phyloP scores from a whole-genome alignment of 1,140 invertebrate species.

The Cyclina sinensis region DNA sequence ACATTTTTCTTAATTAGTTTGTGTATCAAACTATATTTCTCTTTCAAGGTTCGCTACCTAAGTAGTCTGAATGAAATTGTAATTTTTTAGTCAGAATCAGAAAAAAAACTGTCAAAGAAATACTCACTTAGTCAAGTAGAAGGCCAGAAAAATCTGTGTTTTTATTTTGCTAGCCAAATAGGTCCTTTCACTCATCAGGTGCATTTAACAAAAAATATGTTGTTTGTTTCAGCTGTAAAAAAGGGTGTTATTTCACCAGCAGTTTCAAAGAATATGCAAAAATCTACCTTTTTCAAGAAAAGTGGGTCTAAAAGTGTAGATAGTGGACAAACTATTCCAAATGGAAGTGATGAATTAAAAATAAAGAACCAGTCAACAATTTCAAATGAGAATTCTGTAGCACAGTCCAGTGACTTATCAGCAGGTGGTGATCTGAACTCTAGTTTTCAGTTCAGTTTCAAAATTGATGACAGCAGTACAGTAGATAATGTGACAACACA shows the following conservation, averaged over 20 bases:
- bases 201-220: no score
- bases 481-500: neutral
- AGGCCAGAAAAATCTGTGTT: no score
- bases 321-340: neutral
- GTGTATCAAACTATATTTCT: neutral
- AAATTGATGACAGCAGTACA: conserved; percentile 4
- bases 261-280: neutral
- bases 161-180: no score
- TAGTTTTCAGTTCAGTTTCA: conserved; percentile 36
- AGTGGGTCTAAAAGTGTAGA: neutral
- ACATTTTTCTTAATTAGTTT: neutral
- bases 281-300: conserved; percentile 36
- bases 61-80: no score
- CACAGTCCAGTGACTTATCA: neutral
- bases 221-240: conserved; percentile 28
- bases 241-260: neutral
- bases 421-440: neutral
- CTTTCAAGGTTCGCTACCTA: no score
- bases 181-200: no score
- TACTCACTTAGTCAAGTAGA: no score
- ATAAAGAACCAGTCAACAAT: neutral
- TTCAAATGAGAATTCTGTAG: neutral
- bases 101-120: no score
- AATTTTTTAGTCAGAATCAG: no score
- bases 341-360: neutral